Evolutionary conservation across 2,888 invertebrate species (phyloP), one percentile per base, ranked within the genome.

Genomic region (Helicoverpa assulta): DNA sequence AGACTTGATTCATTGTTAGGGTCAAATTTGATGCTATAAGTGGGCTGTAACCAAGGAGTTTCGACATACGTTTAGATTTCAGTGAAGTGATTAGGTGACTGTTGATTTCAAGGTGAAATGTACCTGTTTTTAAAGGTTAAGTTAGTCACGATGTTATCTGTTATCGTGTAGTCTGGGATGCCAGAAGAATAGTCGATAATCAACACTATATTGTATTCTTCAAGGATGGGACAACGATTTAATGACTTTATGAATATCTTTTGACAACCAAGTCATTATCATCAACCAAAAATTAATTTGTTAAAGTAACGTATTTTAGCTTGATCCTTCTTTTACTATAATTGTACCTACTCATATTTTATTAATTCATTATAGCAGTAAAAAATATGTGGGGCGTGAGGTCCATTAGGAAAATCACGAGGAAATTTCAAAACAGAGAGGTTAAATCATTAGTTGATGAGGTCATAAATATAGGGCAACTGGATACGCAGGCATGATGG

Each of bases 361-460:
- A 74, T 56, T 66, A 76, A 71, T 76, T 73, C 67, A 76, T 68
- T 71, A 79, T 52, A 47, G 63, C 43, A 26, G 40, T 61, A 73
- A 67, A 72, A 77, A 67, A 60, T 67, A 68, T 55, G 65, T 54
- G 50, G 73, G 62, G 76, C 69, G 72, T 58, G 71, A 70, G 59
- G 47, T 70, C 80, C 80, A 82, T 81, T 81, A 81, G 66, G 58
- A 64, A 68, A 82, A 82, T 81, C 81, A 80, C 78, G 61, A 67
- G 57, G 60, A 68, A 67, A 70, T 66, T 82, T 68, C 70, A 67
- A 62, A 67, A 73, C 71, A 68, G 69, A 73, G 63, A 67, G 71
- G 67, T 73, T 78, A 70, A 74, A 82, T 81, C 83, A 82, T 82
- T 83, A 82, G 81, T 66, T 76, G 73, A 83, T 83, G 83, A 77